Base-by-base conservation (phyloP, 2,113 vertebrate species). In the Pipra filicauda region DNA sequence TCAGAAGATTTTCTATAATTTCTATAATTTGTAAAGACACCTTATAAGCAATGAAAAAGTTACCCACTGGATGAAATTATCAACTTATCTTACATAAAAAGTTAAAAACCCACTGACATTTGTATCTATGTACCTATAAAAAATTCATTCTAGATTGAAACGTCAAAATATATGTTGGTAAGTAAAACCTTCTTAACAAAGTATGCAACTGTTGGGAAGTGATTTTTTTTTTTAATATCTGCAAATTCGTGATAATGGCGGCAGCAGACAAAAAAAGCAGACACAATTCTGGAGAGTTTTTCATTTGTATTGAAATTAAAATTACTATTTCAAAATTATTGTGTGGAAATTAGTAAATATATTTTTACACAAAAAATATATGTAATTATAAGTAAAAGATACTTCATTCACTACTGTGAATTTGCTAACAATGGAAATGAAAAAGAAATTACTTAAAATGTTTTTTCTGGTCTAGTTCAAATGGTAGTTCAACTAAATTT, bases 261-360 rank as follows among this genome's bases (percentile, higher is more conserved):
- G 7, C 64, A 92, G n/a, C 35, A 62, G 48, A 58, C 6, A 57
- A 66, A 85, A 3, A 62, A 4, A 73, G 31, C 41, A 80, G 18
- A 72, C 41, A 64, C 58, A 62, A 15, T 46, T 74, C 37, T 70
- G 12, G 3, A 12, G 71, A 77, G 8, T 10, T 78, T 44, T 30
- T 88, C 10, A 12, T 27, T 91, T 87, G 41, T 28, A 11, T 46
- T 93, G 51, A 95, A 96, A 94, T 78, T 64, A 84, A 95, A 92
- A 82, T 43, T 77, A 5, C 9, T 39, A 28, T 85, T 95, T 90
- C n/a, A 28, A 93, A 93, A 92, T 71, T 23, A 28, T 21, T 8
- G 15, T 31, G 8, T 43, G 43, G 24, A 49, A 83, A 80, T 64
- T 57, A 61, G 6, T 79, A n/a, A 91, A 57, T 4, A 79, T 6